phyloP scores from a whole-genome alignment of 2,888 invertebrate species.

The Aradus depressus region DNA sequence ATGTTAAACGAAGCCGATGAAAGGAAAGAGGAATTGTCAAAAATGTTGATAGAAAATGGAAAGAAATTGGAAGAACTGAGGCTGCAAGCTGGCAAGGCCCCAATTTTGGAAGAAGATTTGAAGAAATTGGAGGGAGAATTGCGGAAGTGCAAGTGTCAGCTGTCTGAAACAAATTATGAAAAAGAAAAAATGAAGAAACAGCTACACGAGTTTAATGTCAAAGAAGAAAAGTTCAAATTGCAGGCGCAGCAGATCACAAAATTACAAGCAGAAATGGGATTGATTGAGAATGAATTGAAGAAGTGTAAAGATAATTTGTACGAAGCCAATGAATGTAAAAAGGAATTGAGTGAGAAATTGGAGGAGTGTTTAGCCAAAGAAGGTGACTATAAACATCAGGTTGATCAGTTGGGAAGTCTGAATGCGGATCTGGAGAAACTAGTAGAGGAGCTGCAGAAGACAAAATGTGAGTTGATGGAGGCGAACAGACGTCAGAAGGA shows the following conservation, averaged over 20 bases:
- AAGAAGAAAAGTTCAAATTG: neutral
- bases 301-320: slow-evolving; percentile 4
- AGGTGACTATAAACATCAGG: neutral
- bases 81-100: slow-evolving; percentile 6
- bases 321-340: slow-evolving; percentile 1
- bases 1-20: no score
- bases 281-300: slow-evolving; percentile 15
- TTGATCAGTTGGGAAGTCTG: no score
- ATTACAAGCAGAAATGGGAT: slow-evolving; percentile 4
- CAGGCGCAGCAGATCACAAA: slow-evolving; percentile 2
- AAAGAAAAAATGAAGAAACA: slow-evolving; percentile 11
- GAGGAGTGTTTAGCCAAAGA: slow-evolving; percentile 1
- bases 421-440: neutral
- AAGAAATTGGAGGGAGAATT: slow-evolving; percentile 8
- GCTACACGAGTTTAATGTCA: neutral
- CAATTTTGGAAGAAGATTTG: slow-evolving; percentile 9
- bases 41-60: no score
- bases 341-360: slow-evolving; percentile 9
- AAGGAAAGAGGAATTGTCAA: no score
- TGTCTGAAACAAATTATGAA: slow-evolving; percentile 1
- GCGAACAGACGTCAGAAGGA: neutral
- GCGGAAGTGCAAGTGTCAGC: slow-evolving; percentile 2
- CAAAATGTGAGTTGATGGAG: slow-evolving; percentile 11
- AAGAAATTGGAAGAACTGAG: neutral
- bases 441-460: neutral